Conservation (phyloP, 2,888 invertebrate genomes). For the Nasonovia ribisnigri region DNA sequence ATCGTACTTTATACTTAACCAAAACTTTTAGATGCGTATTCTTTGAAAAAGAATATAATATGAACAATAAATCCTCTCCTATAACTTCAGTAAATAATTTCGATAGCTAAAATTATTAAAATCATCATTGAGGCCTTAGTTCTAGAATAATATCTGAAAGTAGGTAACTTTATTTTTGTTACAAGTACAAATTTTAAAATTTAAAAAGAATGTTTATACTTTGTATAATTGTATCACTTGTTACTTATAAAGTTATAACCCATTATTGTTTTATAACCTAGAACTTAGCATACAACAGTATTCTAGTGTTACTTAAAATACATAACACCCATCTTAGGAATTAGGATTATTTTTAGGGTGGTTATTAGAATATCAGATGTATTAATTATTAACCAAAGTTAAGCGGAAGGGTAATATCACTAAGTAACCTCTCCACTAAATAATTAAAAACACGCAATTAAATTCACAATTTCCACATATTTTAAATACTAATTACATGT, state of each 20-base stretch:
- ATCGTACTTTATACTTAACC: neutral
- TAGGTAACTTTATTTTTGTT: neutral
- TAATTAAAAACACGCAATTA: neutral
- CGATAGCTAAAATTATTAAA: neutral
- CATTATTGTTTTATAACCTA: neutral
- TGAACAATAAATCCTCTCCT: neutral
- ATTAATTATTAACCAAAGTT: neutral
- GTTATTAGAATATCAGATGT: neutral
- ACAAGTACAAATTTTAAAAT: neutral
- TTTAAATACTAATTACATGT: neutral
- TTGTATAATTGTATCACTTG: neutral
- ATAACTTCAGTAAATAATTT: neutral
- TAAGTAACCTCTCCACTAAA: neutral
- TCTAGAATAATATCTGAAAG: neutral
- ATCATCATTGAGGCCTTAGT: neutral
- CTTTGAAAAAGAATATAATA: neutral
- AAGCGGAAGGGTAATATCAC: neutral
- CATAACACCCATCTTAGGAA: neutral
- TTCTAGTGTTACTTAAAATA: neutral
- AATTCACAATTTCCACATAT: neutral
- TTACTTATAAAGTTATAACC: neutral
- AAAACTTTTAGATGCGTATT: neutral
- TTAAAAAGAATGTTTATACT: neutral
- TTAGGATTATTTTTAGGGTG: neutral
- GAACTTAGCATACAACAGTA: neutral